Evolutionary conservation across 2,797 vertebrate genomes (phyloP), one percentile per base, ranked within the genome.

Genomic region (Otolemur crassicaudatus): DNA sequence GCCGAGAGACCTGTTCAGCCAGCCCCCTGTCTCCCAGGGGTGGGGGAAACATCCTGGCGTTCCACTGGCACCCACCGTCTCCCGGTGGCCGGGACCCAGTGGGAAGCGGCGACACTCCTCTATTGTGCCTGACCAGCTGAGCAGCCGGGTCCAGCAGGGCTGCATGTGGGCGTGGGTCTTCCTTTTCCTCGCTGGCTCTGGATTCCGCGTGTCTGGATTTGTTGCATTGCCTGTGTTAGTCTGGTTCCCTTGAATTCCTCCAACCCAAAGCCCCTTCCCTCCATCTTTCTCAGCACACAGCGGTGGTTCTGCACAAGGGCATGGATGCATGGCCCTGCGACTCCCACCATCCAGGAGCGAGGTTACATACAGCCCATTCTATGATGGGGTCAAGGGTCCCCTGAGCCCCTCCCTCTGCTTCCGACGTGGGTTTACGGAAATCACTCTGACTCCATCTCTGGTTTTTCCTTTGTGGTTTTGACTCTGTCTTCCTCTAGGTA

Each of bases 11-110:
- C 6, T 9, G 0, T 0, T 49, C n/a, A 2, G 16, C 14, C 60
- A 4, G 19, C 25, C 49, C 17, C 7, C 16, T 4, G 5, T 70
- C n/a, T 46, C 31, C 25, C 2, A 0, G 46, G 46, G 46, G 46
- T 49, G 46, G 1, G 22, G 56, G 12, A 27, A 25, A 31, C 4
- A 0, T 1, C 7, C 0, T 16, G 5, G 37, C n/a, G 13, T 14
- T 5, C 20, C 73, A 8, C 31, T 19, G 94, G 61, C 63, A n/a
- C 0, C 7, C 4, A 49, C 5, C 25, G 40, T 2, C 53, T 2
- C n/a, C 4, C 12, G n/a, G n/a, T 16, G 3, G 79, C 4, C 4
- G 0, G 0, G 9, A 12, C 1, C 13, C 25, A 0, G 7, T 5
- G 10, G 8, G 23, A 53, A 7, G 40, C 5, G 1, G 25, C 7